Percentiles rank a stretch among this genome's conserved stretches.
Conservation (phyloP, 2,888 invertebrate genomes). For the Muschampia plurimacula region DNA sequence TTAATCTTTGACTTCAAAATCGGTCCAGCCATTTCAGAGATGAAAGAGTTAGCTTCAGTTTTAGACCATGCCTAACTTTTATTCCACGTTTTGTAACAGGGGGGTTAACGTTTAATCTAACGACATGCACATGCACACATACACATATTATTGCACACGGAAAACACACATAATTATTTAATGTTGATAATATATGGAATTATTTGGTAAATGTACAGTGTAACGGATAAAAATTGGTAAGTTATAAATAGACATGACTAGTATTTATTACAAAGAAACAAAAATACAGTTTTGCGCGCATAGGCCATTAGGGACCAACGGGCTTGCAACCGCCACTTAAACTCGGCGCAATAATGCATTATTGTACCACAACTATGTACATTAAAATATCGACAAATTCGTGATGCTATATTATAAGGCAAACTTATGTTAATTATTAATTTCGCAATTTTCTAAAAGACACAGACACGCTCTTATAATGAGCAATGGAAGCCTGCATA, state of each 20-base stretch:
- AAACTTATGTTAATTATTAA: conserved; percentile 3
- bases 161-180: neutral
- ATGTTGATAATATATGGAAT: neutral
- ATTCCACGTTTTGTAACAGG: neutral
- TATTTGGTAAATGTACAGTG: neutral
- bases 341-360: neutral
- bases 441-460: neutral
- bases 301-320: neutral
- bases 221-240: neutral
- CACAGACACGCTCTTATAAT: neutral
- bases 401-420: conserved; percentile 8
- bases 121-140: neutral
- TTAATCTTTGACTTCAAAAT: too few relatives aligned
- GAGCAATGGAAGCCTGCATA: neutral
- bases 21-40: too few relatives aligned
- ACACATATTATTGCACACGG: neutral
- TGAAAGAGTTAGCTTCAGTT: too few relatives aligned
- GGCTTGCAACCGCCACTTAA: neutral
- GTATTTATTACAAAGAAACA: neutral
- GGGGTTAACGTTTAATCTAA: conserved; percentile 7
- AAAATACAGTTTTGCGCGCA: neutral
- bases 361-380: neutral
- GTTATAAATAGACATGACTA: conserved; percentile 8
- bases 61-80: too few relatives aligned
- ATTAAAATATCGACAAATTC: conserved; percentile 19